Conservation (phyloP, 2,113 vertebrate genomes). For the Micronycteris hirsuta region DNA sequence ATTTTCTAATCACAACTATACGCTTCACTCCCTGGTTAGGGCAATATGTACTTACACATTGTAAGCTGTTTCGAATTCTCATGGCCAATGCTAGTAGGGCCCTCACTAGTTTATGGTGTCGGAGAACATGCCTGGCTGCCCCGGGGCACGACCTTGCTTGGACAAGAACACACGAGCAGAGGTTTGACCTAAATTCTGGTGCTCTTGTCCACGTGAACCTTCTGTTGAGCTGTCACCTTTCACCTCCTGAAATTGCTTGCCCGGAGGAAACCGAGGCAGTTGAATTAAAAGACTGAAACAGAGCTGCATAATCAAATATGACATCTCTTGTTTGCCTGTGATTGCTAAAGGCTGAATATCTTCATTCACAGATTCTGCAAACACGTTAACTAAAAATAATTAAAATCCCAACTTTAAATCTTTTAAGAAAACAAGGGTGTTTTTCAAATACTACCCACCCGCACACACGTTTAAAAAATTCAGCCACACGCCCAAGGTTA, state of each 20-base stretch:
- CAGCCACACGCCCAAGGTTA: no score
- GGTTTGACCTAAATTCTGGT: not conserved
- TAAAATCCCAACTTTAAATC: not conserved
- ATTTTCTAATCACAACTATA: not conserved
- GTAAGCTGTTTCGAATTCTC: not conserved
- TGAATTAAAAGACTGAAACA: not conserved
- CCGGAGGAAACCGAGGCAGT: not conserved
- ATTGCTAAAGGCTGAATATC: not conserved
- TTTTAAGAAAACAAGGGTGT: not conserved
- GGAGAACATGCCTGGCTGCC: not conserved
- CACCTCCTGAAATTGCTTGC: not conserved
- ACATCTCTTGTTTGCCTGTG: not conserved
- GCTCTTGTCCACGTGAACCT: not conserved
- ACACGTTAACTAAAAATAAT: not conserved
- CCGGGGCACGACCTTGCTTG: not conserved
- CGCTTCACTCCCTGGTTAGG: not conserved
- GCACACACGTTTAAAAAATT: not conserved
- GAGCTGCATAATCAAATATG: not conserved
- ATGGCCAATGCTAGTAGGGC: not conserved
- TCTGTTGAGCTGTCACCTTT: not conserved
- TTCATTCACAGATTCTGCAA: not conserved
- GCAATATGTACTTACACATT: not conserved
- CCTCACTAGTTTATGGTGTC: not conserved
- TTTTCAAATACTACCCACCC: not conserved
- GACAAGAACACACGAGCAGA: not conserved